phyloP scores from a whole-genome alignment of 2,113 vertebrate genomes.

The Phyllopteryx taeniolatus region DNA sequence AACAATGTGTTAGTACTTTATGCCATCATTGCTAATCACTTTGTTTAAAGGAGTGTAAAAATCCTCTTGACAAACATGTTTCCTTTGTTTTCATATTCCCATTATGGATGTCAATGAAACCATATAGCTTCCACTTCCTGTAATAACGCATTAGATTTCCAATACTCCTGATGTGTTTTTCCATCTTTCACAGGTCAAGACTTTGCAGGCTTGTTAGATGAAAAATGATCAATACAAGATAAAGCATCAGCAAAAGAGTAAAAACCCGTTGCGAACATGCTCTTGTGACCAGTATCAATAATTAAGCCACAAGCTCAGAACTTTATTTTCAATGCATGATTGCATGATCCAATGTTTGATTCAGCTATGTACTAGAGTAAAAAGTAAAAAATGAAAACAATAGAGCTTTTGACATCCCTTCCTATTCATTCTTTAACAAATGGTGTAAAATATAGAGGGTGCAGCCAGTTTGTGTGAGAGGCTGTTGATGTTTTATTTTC shows the following conservation, averaged over 20 bases:
- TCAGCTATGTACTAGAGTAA: slow-evolving; percentile 56
- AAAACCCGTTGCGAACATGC: slow-evolving; percentile 56
- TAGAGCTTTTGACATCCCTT: slow-evolving; percentile 58
- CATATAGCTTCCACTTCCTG: slow-evolving; percentile 61
- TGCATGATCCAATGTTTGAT: slow-evolving; percentile 63
- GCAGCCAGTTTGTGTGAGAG: slow-evolving; percentile 5
- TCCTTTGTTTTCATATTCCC: slow-evolving; percentile 38
- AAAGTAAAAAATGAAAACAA: slow-evolving; percentile 70
- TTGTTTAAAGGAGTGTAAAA: slow-evolving; percentile 7
- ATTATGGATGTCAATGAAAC: slow-evolving; percentile 39
- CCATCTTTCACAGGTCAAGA: slow-evolving; percentile 71
- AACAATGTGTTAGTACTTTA: not conserved
- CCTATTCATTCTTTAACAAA: slow-evolving; percentile 28
- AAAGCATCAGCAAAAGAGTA: slow-evolving; percentile 62
- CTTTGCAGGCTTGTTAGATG: slow-evolving; percentile 65
- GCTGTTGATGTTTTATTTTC: not conserved
- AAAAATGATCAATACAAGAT: slow-evolving; percentile 71
- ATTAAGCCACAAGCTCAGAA: slow-evolving; percentile 70
- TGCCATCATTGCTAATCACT: not conserved
- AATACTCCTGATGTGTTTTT: slow-evolving; percentile 63
- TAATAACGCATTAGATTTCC: slow-evolving; percentile 66
- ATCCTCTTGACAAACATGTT: slow-evolving; percentile 7
- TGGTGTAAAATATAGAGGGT: slow-evolving; percentile 17
- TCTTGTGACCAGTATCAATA: slow-evolving; percentile 71
- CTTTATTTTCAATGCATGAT: slow-evolving; percentile 73